Evolutionary conservation across 2,797 vertebrate species (phyloP).

Genomic region (Numenius phaeopus): DNA sequence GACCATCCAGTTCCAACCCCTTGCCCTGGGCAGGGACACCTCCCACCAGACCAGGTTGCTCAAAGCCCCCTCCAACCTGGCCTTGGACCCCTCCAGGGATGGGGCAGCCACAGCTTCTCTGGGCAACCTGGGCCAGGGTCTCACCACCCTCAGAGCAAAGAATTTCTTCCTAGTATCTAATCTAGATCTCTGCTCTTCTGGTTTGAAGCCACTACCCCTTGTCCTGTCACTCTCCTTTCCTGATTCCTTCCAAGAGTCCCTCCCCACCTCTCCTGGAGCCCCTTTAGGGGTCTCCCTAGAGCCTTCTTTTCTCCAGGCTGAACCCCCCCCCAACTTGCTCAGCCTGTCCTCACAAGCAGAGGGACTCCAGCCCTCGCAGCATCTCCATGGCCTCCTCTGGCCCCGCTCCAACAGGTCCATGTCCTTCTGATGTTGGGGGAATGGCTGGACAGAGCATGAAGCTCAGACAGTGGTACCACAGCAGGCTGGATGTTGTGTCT

Average conservation of each 20-base stretch:
- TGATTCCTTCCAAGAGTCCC: background rate
- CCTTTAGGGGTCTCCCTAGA: background rate
- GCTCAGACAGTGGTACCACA: rapidly evolving
- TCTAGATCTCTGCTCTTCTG: background rate
- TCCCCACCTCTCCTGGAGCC: background rate
- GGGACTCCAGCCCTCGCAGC: background rate
- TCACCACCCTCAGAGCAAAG: background rate
- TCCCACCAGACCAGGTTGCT: background rate
- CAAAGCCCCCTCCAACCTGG: background rate
- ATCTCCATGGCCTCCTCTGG: background rate
- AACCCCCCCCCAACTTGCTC: background rate
- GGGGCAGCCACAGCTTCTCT: background rate
- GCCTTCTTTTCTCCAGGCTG: background rate
- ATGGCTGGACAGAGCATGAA: background rate
- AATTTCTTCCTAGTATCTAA: background rate
- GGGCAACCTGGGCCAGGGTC: background rate
- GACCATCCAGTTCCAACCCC: background rate
- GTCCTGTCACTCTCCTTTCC: background rate
- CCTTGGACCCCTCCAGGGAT: background rate
- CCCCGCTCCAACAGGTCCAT: background rate
- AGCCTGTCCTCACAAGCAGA: background rate
- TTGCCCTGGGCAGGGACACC: background rate
- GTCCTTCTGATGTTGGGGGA: background rate
- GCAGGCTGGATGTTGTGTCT: too few species aligned
- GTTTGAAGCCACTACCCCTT: too few species aligned